Conservation (phyloP, 2,797 vertebrate genomes). For the Leptatherina wallacei region DNA sequence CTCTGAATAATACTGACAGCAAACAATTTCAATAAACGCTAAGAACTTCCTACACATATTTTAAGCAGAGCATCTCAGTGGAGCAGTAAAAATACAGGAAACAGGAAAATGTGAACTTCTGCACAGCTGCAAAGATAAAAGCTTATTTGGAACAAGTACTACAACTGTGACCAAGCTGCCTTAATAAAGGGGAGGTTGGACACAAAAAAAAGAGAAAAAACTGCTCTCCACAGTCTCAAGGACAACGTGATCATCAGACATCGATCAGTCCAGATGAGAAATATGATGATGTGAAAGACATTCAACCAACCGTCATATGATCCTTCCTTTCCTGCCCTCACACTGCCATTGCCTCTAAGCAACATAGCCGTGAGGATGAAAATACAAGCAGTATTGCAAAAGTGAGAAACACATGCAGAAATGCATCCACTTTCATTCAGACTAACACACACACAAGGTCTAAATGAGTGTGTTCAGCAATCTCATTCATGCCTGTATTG, state of each 20-base stretch:
- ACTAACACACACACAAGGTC: neutral
- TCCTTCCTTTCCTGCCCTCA: constrained; percentile 12
- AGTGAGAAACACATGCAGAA: constrained; percentile 13
- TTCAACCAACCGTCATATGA: constrained; percentile 38
- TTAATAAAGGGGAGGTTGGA: neutral
- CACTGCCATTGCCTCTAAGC: neutral
- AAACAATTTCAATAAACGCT: constrained; percentile 13
- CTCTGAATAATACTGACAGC: constrained; percentile 26
- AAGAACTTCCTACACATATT: constrained; percentile 18
- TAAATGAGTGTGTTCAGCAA: neutral
- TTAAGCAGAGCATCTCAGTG: neutral
- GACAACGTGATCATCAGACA: constrained; percentile 43
- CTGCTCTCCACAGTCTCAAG: constrained; percentile 32
- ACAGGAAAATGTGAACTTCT: neutral
- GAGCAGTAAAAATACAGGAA: neutral
- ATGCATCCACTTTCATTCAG: neutral
- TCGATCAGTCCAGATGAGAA: constrained; percentile 42
- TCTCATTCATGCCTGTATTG: neutral
- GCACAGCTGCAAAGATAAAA: neutral
- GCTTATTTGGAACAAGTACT: neutral
- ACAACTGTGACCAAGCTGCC: neutral
- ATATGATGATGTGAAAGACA: constrained; percentile 30
- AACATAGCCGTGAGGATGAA: constrained; percentile 15
- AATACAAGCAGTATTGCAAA: constrained; percentile 13
- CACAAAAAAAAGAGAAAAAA: neutral